phyloP scores from a whole-genome alignment of 2,113 vertebrate genomes.

The Mesitornis unicolor region DNA sequence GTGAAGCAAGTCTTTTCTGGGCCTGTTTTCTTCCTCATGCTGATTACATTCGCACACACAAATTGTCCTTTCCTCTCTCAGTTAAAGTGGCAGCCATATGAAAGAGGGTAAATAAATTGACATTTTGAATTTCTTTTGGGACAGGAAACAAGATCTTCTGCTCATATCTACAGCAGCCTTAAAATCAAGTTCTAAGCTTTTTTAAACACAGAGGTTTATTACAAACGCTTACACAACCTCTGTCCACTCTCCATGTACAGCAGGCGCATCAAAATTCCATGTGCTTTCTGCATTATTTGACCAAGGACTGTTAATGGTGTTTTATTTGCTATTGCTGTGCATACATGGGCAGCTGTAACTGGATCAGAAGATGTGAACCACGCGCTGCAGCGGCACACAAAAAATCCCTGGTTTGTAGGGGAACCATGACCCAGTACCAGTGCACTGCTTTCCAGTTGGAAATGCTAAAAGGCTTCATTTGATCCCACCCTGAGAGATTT shows the following conservation, averaged over 20 bases:
- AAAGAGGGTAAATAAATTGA: neutral
- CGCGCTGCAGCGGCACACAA: accelerated
- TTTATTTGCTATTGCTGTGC: neutral
- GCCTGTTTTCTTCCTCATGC: neutral
- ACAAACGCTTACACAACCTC: accelerated
- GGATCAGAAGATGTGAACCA: neutral
- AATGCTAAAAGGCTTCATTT: neutral
- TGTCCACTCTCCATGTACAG: neutral
- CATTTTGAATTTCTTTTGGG: neutral
- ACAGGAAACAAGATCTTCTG: neutral
- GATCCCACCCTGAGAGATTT: neutral
- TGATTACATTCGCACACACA: neutral
- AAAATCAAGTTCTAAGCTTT: neutral
- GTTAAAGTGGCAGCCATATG: neutral
- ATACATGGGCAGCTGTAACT: neutral
- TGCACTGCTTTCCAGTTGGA: neutral
- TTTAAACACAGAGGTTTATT: neutral
- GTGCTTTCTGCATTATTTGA: neutral
- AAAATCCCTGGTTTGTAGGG: neutral
- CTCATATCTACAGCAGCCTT: neutral
- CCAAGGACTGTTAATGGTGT: neutral
- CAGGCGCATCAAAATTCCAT: neutral
- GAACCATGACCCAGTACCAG: accelerated
- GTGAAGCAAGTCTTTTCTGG: neutral
- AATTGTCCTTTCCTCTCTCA: neutral